Base-by-base conservation (phyloP, 2,797 vertebrate species). In the Tinamus major region DNA sequence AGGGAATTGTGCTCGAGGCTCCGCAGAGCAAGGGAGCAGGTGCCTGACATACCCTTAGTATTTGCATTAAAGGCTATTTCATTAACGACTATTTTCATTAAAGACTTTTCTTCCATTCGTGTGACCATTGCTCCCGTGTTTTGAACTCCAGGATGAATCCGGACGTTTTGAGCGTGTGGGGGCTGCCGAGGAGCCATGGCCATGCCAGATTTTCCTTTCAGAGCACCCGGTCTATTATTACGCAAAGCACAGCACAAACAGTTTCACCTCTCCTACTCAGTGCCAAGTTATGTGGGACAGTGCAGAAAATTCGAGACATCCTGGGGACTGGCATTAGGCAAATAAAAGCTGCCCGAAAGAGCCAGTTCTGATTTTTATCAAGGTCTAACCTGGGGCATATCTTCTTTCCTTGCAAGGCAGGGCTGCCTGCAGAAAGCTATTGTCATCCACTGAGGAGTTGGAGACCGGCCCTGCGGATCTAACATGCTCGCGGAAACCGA, bases 401-500 rank as follows among this genome's bases (percentile, higher is more conserved):
- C 97, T 95, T 94, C 95, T 96, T 94, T 95, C 93, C 92, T 51
- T 86, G 90, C 79, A 87, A 94, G 92, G 70, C 72, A 92, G 92
- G 96, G 91, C 97, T 92, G 97, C 96, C 97, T 96, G 96, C 96
- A 97, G 98, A 98, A 98, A 97, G 96, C 96, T 90, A 94, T 96
- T 98, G 97, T 98, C 98, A 96, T 98, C 97, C 98, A 94, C 95
- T 29, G 75, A 96, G 95, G 96, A 97, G 84, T 96, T 97, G 94
- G 97, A 97, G 97, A 96, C 95, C 96, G 95, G 96, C 98, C 97
- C 94, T 96, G 96, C 97, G 97, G 97, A 97, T 97, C 96, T 97
- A 97, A 97, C 97, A 96, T 97, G 97, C 97, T 94, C 96, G 92
- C 86, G 97, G 98, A 98, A 98, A 97, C 98, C 98, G 98, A 98